A percentile compares a stretch with the other conserved stretches of the same genome.
phyloP scores from a whole-genome alignment of 2,797 vertebrate species.

The Falco concolor region DNA sequence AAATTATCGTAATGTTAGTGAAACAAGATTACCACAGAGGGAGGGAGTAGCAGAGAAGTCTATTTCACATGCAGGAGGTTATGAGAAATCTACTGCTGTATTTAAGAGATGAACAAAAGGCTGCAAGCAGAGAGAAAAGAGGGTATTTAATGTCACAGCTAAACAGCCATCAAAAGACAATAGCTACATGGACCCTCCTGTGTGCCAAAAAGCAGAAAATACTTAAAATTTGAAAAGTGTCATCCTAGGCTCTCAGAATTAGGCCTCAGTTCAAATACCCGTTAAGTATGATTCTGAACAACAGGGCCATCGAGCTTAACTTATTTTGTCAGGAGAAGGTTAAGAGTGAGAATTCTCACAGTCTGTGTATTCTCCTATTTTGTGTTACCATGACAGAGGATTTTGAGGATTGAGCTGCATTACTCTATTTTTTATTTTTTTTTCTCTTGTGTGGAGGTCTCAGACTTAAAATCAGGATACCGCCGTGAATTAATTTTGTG shows the following conservation, averaged over 20 bases:
- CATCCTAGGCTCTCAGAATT: not conserved
- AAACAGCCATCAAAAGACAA: constrained; percentile 22
- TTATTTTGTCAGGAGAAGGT: not conserved
- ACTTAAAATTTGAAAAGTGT: not conserved
- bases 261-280: not conserved
- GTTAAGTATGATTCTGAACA: not conserved
- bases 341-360: not conserved
- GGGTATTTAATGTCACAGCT: not conserved
- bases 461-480: not conserved
- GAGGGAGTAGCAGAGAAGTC: not conserved
- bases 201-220: not conserved
- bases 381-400: constrained; percentile 16
- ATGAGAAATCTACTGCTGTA: not conserved
- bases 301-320: not conserved
- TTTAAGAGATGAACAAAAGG: not conserved
- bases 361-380: not conserved
- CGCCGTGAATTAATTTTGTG: not conserved
- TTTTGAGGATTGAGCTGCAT: not conserved
- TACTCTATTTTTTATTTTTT: not conserved
- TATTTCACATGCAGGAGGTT: not conserved
- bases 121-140: constrained; percentile 17
- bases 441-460: not conserved
- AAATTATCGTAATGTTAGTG: constrained; percentile 8
- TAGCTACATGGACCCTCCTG: not conserved
- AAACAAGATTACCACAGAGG: constrained; percentile 6